Conservation (phyloP, 2,797 vertebrate species). For the Rousettus madagascariensis region DNA sequence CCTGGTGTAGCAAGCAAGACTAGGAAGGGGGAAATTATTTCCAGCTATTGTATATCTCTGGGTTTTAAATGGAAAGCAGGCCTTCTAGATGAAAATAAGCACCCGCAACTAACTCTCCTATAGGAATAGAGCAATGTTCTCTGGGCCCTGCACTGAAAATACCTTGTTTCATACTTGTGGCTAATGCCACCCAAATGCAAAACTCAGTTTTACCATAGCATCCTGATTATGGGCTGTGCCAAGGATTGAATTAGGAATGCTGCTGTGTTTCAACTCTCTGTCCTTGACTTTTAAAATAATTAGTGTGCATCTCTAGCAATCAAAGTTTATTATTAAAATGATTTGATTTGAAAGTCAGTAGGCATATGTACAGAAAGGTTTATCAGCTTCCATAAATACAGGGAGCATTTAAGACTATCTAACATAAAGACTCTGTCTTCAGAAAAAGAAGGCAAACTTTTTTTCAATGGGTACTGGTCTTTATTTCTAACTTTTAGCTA, state of each 20-base stretch:
- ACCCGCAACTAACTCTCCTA: not conserved
- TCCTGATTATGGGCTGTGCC: not conserved
- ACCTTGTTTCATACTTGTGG: not conserved
- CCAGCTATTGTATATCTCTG: not conserved
- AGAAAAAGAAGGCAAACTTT: not conserved
- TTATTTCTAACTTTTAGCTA: not conserved
- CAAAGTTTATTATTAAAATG: not conserved
- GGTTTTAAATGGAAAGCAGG: not conserved
- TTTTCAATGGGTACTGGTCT: not conserved
- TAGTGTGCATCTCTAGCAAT: not conserved
- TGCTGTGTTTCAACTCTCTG: not conserved
- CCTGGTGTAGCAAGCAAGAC: slow-evolving; percentile 46
- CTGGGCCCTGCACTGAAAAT: not conserved
- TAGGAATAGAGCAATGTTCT: not conserved
- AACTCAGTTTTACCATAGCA: not conserved
- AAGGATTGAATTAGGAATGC: not conserved
- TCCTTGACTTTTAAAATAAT: not conserved
- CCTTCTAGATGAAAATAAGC: not conserved
- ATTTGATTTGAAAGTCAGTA: not conserved
- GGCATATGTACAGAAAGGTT: not conserved
- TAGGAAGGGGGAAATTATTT: not conserved
- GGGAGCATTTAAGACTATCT: not conserved
- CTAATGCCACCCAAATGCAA: not conserved
- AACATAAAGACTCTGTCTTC: not conserved
- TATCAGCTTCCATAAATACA: not conserved